phyloP scores from a whole-genome alignment of 2,888 invertebrate species.

The Eupithecia insigniata region DNA sequence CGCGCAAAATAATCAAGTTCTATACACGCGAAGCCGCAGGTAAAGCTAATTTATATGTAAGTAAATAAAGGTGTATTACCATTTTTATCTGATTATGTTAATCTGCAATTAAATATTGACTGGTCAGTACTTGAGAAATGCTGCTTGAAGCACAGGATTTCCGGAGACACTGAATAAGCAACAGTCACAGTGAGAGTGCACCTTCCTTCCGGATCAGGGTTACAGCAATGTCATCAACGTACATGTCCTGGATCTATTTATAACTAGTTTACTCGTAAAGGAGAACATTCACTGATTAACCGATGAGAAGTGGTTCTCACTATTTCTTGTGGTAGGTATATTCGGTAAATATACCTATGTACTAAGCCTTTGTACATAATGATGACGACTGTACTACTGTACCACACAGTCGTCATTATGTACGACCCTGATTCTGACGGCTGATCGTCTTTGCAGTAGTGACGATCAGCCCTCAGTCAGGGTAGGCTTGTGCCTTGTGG shows the following conservation, averaged over 20 bases:
- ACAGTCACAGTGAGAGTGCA: conserved; percentile 3
- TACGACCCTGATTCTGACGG: too few relatives aligned
- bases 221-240: conserved; percentile 24
- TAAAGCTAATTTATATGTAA: too few relatives aligned
- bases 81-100: conserved; percentile 31
- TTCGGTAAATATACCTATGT: too few relatives aligned
- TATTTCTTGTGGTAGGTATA: too few relatives aligned
- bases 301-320: background rate
- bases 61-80: background rate
- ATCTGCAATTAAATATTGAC: conserved; percentile 24
- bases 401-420: too few relatives aligned
- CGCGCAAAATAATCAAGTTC: too few relatives aligned
- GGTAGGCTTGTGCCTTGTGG: too few relatives aligned
- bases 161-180: conserved; percentile 31
- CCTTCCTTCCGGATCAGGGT: conserved; percentile 28
- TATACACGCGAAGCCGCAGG: too few relatives aligned
- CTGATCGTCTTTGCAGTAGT: too few relatives aligned
- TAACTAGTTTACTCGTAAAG: conserved; percentile 6
- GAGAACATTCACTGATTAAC: background rate
- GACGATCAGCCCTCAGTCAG: too few relatives aligned
- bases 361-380: too few relatives aligned
- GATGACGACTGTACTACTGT: too few relatives aligned
- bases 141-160: conserved; percentile 31
- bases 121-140: conserved; percentile 20
- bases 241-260: conserved; percentile 22